Evolutionary conservation across 2,888 invertebrate genomes (phyloP), one percentile per base, ranked within the genome.

Genomic region (Xestobium rufovillosum): DNA sequence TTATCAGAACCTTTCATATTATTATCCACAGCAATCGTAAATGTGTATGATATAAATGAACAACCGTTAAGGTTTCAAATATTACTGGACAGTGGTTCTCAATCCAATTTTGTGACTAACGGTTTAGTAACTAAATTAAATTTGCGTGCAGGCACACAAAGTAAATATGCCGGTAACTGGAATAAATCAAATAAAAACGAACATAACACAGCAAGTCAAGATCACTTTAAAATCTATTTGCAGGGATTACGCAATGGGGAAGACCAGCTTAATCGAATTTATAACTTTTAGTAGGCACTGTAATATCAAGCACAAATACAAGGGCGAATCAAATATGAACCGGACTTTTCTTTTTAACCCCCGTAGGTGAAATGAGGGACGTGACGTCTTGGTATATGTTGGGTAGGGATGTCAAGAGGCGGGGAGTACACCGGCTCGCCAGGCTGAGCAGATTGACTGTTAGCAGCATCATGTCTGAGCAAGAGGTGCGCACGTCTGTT

Each of bases 131-230:
- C 29, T 30, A 40, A 19, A 26, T 23, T 40, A 32, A 33, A 33
- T 8, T 10, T 40, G n/a, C 9, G 9, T n/a, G n/a, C n/a, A n/a
- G 4, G 25, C 32, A 6, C 19, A 26, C 6, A 34, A 38, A 19
- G 23, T 38, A 11, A 32, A 41, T 17, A n/a, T 41, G 4, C 37
- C 41, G 31, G 34, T 38, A 31, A 32, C 25, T 11, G 41, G 37
- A 4, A 41, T 41, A 14, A 41, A 41, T 29, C 33, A 41, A 34
- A 41, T 38, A 8, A 38, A 33, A 35, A 41, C 35, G 3, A 34
- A 38, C 13, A 41, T 38, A 13, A 12, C 30, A 11, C 16, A 31
- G 11, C 31, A 26, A 9, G 19, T 30, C 12, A 14, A 23, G 6
- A 6, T 41, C 13, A 15, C 10, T 4, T 13, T 41, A 6, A 12